These are phyloP conservation scores for Eulithis testata DNA, from an alignment of 2,888 invertebrate species.

Conservation along the genomic window DNA sequence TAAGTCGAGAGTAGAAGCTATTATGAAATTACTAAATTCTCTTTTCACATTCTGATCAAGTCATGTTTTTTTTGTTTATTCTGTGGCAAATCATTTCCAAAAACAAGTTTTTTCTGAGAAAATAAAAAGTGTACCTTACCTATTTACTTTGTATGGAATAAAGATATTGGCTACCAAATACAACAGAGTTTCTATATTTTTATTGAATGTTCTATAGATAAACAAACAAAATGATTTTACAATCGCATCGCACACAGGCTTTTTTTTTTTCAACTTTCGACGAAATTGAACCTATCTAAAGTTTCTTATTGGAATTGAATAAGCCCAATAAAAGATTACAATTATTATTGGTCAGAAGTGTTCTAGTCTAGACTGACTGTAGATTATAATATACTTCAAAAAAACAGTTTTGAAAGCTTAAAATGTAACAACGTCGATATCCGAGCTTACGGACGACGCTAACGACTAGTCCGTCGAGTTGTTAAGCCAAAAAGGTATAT, in stretches of 20 bases:
- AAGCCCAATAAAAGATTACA: slow-evolving; percentile 3
- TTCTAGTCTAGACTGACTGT: slow-evolving; percentile 9
- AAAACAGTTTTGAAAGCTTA: slow-evolving; percentile 10
- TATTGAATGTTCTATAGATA: slow-evolving; percentile 14
- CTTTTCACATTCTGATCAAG: too few species aligned
- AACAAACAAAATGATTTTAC: background rate
- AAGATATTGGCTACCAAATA: too few species aligned
- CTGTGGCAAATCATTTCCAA: too few species aligned
- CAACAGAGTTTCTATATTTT: too few species aligned
- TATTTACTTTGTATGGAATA: too few species aligned
- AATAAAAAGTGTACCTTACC: too few species aligned
- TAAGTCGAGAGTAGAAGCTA: too few species aligned
- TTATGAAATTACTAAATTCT: too few species aligned
- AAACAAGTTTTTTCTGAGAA: too few species aligned
- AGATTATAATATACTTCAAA: slow-evolving; percentile 6
- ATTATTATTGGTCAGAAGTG: slow-evolving; percentile 9
- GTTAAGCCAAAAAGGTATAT: slow-evolving; percentile 53
- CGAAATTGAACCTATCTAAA: slow-evolving; percentile 2
- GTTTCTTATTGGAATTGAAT: background rate
- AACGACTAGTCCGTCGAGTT: slow-evolving; percentile 58
- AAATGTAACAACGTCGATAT: slow-evolving; percentile 29
- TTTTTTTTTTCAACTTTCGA: background rate
- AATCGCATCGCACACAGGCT: background rate
- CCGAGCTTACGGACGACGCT: slow-evolving; percentile 44
- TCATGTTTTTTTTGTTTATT: too few species aligned